Evolutionary conservation across 1,140 invertebrate species (phyloP), one percentile per base, ranked within the genome.

Genomic region (Chelonus insularis): DNA sequence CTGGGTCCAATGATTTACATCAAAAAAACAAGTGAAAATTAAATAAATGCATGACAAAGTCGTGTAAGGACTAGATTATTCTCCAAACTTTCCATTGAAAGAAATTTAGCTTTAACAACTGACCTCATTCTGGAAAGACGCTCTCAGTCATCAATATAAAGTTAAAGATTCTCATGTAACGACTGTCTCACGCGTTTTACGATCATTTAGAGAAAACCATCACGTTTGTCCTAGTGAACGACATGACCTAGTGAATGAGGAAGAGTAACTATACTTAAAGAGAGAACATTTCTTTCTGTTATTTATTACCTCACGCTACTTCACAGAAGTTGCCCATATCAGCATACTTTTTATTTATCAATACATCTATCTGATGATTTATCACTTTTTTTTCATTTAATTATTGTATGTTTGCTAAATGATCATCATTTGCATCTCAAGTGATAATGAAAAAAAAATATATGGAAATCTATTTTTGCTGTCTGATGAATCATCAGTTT

Each of bases 161-260:
- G 9, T 21, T 21, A 11, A 11, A 23, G 11, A 48, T 23, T 16
- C 41, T 20, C 18, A 8, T 43, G 16, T 8, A 43, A 20, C 41
- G 41, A 43, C 12, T 43, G 41, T 20, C 14, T 43, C 41, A 43
- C 18, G n/a, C 41, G 41, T 52, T 52, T 52, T 29, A 52, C 50
- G 50, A 52, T 16, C 50, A 25, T 52, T 52, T 52, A 29, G 50
- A 36, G 50, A 52, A 52, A 52, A 52, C 34, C 29, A 25, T 52
- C 50, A 52, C 25, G 50, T 52, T 52, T 52, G 50, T 52, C 50
- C 50, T 52, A 52, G 50, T 52, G 41, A 43, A 43, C 41, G 41
- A 43, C 18, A 43, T 16, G 41, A 43, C 41, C 41, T 18, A 43
- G 41, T 43, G 41, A 43, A 43, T 43, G 41, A 43, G 41, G n/a